Percentiles rank a stretch among this genome's conserved stretches.
Conservation (phyloP, 2,113 vertebrate species). For the Oncorhynchus masou region DNA sequence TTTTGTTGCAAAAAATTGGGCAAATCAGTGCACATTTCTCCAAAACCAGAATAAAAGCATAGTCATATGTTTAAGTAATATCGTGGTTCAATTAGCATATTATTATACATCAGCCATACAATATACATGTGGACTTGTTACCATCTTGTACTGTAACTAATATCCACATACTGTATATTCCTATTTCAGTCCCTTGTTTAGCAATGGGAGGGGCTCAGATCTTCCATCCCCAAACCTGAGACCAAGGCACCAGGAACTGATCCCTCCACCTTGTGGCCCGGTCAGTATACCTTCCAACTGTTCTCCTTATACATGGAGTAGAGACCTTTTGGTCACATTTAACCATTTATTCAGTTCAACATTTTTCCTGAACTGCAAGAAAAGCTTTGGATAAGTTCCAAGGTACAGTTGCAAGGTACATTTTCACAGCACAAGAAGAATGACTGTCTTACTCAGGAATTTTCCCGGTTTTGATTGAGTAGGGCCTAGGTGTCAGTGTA, state of each 20-base stretch:
- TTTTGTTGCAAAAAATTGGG: no score
- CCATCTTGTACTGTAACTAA: no score
- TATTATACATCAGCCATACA: no score
- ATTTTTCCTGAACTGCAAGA: no score
- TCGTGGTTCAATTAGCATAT: neutral
- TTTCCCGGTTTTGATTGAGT: neutral
- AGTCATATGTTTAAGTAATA: neutral
- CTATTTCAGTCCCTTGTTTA: slow-evolving; percentile 58
- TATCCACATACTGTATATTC: neutral
- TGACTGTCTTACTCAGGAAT: neutral
- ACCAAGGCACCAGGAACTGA: slow-evolving; percentile 79
- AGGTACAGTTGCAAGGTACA: no score
- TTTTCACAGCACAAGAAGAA: neutral
- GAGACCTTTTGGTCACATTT: neutral
- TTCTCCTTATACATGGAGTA: neutral
- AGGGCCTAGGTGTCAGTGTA: neutral
- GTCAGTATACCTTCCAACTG: neutral
- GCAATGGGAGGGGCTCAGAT: slow-evolving; percentile 22
- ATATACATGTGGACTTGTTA: no score
- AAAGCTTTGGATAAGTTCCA: neutral
- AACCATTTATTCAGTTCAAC: no score
- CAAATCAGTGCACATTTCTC: no score
- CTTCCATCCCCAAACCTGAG: slow-evolving; percentile 72
- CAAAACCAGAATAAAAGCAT: no score
- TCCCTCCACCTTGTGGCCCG: slow-evolving; percentile 65